Percentiles rank a stretch among this genome's conserved stretches.
Evolutionary conservation across 1,140 invertebrate genomes (phyloP).

Genomic region (Dendroctonus valens): DNA sequence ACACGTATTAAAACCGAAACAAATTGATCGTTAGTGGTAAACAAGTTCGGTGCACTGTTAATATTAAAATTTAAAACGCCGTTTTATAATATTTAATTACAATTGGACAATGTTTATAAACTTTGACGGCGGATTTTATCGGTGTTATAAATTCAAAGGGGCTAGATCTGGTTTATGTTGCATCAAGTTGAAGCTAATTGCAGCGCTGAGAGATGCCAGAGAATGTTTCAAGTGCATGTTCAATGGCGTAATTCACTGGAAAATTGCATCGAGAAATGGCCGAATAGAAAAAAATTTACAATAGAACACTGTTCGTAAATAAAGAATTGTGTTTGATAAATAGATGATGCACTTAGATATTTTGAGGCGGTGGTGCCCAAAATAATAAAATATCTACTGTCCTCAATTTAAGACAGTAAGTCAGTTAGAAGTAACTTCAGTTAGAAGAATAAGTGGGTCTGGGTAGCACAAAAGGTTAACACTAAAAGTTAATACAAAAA

Average conservation of each 20-base stretch:
- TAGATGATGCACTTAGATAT: too few species aligned
- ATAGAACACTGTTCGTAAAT: too few species aligned
- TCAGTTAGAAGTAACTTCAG: too few species aligned
- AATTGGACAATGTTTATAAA: slow-evolving; percentile 23
- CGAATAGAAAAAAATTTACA: too few species aligned
- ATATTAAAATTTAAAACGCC: slow-evolving; percentile 9
- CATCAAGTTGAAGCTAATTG: slow-evolving; percentile 13
- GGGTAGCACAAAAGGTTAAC: too few species aligned
- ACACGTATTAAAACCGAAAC: too few species aligned
- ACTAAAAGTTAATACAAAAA: too few species aligned
- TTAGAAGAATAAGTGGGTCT: too few species aligned
- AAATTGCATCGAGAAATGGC: too few species aligned
- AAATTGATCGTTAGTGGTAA: too few species aligned
- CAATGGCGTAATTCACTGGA: background rate
- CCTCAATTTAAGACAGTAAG: too few species aligned
- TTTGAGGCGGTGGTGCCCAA: background rate
- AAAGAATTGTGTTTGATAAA: too few species aligned
- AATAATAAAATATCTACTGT: background rate
- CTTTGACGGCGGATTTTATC: slow-evolving; percentile 7
- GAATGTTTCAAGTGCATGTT: slow-evolving; percentile 2
- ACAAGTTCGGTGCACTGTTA: slow-evolving; percentile 1
- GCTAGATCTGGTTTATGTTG: slow-evolving; percentile 21
- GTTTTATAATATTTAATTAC: slow-evolving; percentile 14
- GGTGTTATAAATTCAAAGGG: background rate
- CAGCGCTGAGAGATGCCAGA: slow-evolving; percentile 11